These are phyloP conservation scores for Fragum fragum DNA, from an alignment of 2,888 invertebrate genomes.

Conservation along the genomic window DNA sequence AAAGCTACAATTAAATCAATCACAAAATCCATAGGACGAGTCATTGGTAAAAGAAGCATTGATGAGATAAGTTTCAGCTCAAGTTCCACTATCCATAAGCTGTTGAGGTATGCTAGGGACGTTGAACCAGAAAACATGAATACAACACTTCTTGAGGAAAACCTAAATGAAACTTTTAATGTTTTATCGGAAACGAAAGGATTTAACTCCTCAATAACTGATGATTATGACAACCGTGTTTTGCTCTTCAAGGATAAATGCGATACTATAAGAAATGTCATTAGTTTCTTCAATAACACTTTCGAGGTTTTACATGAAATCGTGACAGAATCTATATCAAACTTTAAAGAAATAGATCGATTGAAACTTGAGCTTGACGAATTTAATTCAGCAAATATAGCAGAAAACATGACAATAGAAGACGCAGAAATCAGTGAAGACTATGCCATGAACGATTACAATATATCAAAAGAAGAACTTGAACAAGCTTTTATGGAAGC, in stretches of 20 bases:
- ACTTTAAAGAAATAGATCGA: slow-evolving; percentile 5
- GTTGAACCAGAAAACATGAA: not conserved
- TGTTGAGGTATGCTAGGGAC: slow-evolving; percentile 9
- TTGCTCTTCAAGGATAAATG: slow-evolving; percentile 45
- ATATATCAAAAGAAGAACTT: slow-evolving; percentile 43
- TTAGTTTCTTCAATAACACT: slow-evolving; percentile 29
- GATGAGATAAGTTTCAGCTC: slow-evolving; percentile 5
- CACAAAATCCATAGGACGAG: not conserved
- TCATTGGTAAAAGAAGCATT: slow-evolving; percentile 8
- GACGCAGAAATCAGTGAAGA: slow-evolving; percentile 29
- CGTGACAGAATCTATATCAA: slow-evolving; percentile 30
- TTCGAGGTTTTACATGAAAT: slow-evolving; percentile 30
- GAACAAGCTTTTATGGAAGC: slow-evolving; percentile 26
- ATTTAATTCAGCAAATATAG: not conserved
- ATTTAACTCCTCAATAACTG: not conserved
- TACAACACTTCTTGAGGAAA: not conserved
- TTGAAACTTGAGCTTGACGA: slow-evolving; percentile 5
- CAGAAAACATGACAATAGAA: slow-evolving; percentile 33
- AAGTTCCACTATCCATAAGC: not conserved
- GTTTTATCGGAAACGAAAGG: slow-evolving; percentile 2
- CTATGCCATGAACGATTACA: slow-evolving; percentile 43
- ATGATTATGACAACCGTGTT: slow-evolving; percentile 38
- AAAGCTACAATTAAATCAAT: slow-evolving; percentile 46
- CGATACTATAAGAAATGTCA: slow-evolving; percentile 7
- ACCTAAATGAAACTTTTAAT: slow-evolving; percentile 12